Base-by-base conservation (phyloP, 1,140 invertebrate species). In the Plectrocnemia conspersa region DNA sequence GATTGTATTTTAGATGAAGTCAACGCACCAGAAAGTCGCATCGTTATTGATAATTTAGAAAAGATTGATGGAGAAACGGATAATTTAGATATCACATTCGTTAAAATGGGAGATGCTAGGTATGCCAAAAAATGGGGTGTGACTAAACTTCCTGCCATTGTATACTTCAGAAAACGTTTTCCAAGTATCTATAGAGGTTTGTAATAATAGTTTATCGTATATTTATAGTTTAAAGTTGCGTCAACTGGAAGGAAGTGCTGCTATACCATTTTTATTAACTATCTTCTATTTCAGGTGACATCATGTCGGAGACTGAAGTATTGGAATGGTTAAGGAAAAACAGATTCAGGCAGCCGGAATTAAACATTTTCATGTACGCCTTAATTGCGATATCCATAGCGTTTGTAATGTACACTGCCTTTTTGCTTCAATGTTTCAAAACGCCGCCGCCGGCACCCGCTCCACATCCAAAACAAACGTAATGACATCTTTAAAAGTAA, bases 121-220 rank as follows among this genome's bases (percentile, higher is more conserved):
- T 95, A 95, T 69, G 92, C 92, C 7, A 79, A 90, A 41, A 95
- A 95, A 72, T 96, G 91, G 86, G 93, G 93, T n/a, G 91, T 97
- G 6, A 91, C 86, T 2, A 91, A 91, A 72, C 72, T 94, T 54
- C 92, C 91, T 13, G 86, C 92, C 1, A 83, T 97, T 48, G 92
- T 95, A 3, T 95, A 93, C 66, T 97, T 95, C 71, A 80, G 93
- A n/a, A 85, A 89, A 67, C 79, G 91, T 64, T 97, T 96, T 70
- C 93, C 93, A 0, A 93, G 90, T 70, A 94, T 97, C 72, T 97
- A 90, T 67, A 80, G 92, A 84, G 92, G 90, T 87, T 77, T n/a
- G n/a, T n/a, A n/a, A n/a, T n/a, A n/a, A n/a, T n/a, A n/a, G n/a
- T n/a, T n/a, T 5, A 7, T 15, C 35, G 35, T 38, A 38, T 38